Percentiles rank a stretch among this genome's conserved stretches.
phyloP scores from a whole-genome alignment of 2,888 invertebrate species.

The Xylocampa areola region DNA sequence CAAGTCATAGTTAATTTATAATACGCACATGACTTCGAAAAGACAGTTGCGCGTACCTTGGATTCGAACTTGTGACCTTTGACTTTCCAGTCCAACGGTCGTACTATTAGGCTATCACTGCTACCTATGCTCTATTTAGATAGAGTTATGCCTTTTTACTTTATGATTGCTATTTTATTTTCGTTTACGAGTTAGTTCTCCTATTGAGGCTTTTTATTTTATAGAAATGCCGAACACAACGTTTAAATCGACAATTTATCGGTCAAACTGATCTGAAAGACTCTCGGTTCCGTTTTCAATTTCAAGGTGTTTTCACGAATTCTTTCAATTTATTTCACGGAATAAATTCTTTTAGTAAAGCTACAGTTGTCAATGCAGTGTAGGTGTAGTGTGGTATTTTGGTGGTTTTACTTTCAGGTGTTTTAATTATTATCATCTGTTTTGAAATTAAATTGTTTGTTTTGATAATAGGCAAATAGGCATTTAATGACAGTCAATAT shows the following conservation, averaged over 20 bases:
- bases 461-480: too few species aligned
- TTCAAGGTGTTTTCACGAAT: conserved; percentile 42
- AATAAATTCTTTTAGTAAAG: conserved; percentile 18
- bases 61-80: too few species aligned
- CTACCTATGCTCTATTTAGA: too few species aligned
- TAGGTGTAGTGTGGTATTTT: neutral
- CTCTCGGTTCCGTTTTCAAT: conserved; percentile 34
- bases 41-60: too few species aligned
- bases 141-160: too few species aligned
- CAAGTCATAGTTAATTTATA: too few species aligned
- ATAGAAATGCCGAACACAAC: conserved; percentile 33
- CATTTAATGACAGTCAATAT: too few species aligned
- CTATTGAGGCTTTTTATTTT: conserved; percentile 23
- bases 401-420: neutral
- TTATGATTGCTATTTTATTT: conserved; percentile 10
- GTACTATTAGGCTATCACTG: too few species aligned
- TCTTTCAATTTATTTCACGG: conserved; percentile 37
- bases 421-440: neutral
- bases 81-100: too few species aligned
- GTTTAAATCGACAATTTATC: conserved; percentile 74
- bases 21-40: too few species aligned
- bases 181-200: conserved; percentile 2
- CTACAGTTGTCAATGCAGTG: neutral
- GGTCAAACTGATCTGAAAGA: conserved; percentile 76
- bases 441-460: too few species aligned